A percentile compares a stretch with the other conserved stretches of the same genome.
These are phyloP conservation scores for Clunio marinus DNA, from an alignment of 2,888 invertebrate species.

Conservation along the genomic window DNA sequence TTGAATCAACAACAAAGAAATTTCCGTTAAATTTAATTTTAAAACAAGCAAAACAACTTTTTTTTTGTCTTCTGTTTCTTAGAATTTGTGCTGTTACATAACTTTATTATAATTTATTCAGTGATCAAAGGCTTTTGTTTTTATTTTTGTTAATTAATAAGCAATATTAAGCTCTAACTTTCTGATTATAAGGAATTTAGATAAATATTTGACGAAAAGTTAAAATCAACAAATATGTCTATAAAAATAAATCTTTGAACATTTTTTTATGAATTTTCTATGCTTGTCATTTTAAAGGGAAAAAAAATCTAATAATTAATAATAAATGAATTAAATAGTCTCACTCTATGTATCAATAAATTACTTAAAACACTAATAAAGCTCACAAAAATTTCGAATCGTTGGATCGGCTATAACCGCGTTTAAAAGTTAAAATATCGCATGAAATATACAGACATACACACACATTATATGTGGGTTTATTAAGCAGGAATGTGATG, in stretches of 20 bases:
- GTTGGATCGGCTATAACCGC: not conserved
- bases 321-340: not conserved
- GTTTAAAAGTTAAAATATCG: too few relatives aligned
- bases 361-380: not conserved
- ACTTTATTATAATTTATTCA: not conserved
- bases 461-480: too few relatives aligned
- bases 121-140: constrained; percentile 26
- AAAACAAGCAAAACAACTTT: not conserved
- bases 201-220: not conserved
- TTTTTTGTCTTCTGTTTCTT: not conserved
- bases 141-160: not conserved
- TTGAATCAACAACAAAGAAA: too few relatives aligned
- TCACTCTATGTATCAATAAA: not conserved
- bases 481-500: constrained; percentile 7
- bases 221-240: not conserved
- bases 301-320: not conserved
- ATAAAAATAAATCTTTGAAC: not conserved
- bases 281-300: too few relatives aligned
- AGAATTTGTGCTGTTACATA: constrained; percentile 3
- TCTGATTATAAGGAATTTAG: not conserved
- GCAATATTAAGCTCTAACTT: constrained; percentile 19
- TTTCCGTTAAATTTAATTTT: not conserved
- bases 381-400: not conserved
- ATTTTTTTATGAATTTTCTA: not conserved
- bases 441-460: not conserved